These are phyloP conservation scores for Meiosimyza platycephala DNA, from an alignment of 2,888 invertebrate species.

Conservation along the genomic window DNA sequence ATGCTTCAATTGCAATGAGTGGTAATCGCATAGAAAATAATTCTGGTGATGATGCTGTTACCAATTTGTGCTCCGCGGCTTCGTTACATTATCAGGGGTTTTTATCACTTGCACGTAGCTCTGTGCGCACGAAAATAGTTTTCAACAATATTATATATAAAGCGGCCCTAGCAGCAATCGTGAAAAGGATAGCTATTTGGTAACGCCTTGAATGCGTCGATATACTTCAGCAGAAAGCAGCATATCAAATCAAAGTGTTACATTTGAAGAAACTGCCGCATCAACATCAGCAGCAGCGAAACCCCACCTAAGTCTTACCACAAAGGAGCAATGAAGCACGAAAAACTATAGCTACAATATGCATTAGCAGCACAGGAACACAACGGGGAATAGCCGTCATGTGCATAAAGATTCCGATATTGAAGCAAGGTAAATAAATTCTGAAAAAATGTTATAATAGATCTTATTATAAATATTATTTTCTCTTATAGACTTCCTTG, in stretches of 20 bases:
- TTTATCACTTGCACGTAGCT: conserved; percentile 64
- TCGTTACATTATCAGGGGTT: conserved; percentile 53
- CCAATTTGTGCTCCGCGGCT: conserved; percentile 21
- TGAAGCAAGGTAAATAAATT: too few relatives aligned
- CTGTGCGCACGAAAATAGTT: conserved; percentile 64
- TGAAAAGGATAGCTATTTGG: conserved; percentile 46
- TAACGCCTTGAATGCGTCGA: conserved; percentile 61
- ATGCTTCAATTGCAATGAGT: too few relatives aligned
- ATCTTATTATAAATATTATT: conserved; percentile 3
- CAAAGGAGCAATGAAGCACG: conserved; percentile 47
- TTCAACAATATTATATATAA: too few relatives aligned
- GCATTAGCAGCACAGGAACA: too few relatives aligned
- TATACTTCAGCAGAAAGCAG: conserved; percentile 67
- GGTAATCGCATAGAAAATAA: conserved; percentile 15
- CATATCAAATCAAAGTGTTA: conserved; percentile 66
- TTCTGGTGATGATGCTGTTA: conserved; percentile 5
- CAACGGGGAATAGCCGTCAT: conserved; percentile 60
- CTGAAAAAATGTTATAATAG: neutral
- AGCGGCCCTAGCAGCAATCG: conserved; percentile 49
- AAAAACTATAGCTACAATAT: conserved; percentile 40
- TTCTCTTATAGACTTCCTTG: conserved; percentile 50
- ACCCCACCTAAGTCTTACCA: conserved; percentile 38
- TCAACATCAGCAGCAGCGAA: conserved; percentile 9
- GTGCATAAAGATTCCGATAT: too few relatives aligned
- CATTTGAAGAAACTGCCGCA: too few relatives aligned